Evolutionary conservation across 1,140 invertebrate species (phyloP).

Genomic region (Drosophila fuyamai): DNA sequence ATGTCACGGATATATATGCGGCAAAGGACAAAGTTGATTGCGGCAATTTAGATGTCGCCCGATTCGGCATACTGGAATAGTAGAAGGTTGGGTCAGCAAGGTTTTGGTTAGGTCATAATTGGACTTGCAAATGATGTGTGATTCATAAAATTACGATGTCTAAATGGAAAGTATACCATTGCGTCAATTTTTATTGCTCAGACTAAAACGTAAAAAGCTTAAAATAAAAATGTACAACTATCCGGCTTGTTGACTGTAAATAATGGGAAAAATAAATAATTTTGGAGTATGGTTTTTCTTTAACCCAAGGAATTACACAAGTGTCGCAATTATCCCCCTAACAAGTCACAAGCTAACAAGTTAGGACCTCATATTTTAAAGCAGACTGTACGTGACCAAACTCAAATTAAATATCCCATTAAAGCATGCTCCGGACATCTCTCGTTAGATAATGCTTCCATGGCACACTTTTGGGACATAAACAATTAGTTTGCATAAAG

Average conservation of each 20-base stretch:
- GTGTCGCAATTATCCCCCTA: too few species aligned
- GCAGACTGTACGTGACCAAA: conserved; percentile 9
- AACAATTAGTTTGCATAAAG: conserved; percentile 76
- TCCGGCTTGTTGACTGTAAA: too few species aligned
- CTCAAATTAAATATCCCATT: conserved; percentile 1
- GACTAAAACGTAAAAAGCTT: background rate
- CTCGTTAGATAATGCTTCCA: conserved; percentile 6
- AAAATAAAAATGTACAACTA: too few species aligned
- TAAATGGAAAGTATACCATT: background rate
- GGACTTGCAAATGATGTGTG: conserved; percentile 17
- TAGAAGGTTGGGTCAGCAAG: background rate
- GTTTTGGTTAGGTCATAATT: background rate
- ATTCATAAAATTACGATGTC: background rate
- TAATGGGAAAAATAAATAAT: too few species aligned
- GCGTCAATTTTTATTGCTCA: too few species aligned
- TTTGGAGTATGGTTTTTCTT: background rate
- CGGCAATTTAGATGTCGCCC: conserved; percentile 36
- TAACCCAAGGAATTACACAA: background rate
- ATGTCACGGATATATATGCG: conserved; percentile 34
- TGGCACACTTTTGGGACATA: conserved; percentile 30
- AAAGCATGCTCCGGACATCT: conserved; percentile 2
- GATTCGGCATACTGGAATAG: conserved; percentile 7
- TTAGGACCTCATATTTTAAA: background rate
- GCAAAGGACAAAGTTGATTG: conserved; percentile 41
- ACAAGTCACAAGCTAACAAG: background rate